A percentile compares a stretch with the other conserved stretches of the same genome.
Evolutionary conservation across 2,797 vertebrate species (phyloP).

Genomic region (Momotus momota): DNA sequence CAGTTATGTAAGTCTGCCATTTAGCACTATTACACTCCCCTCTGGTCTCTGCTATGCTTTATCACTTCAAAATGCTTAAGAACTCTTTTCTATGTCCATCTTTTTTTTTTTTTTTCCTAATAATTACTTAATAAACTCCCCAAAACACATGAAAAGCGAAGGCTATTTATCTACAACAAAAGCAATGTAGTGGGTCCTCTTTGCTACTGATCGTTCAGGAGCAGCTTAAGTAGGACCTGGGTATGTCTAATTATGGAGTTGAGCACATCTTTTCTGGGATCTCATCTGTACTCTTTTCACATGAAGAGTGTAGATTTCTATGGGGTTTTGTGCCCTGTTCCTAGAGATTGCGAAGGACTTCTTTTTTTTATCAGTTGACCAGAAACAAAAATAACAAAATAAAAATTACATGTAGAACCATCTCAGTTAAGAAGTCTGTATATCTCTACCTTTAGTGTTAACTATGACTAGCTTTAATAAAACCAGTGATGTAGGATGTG

Average conservation of each 20-base stretch:
- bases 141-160: not conserved
- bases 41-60: not conserved
- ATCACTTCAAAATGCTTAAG: not conserved
- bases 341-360: not conserved
- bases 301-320: not conserved
- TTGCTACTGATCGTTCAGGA: not conserved
- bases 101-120: accelerated
- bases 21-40: not conserved
- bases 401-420: not conserved
- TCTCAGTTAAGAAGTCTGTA: not conserved
- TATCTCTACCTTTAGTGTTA: not conserved
- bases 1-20: constrained; percentile 69
- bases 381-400: not conserved
- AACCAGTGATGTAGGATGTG: not conserved
- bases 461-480: not conserved
- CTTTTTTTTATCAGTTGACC: not conserved
- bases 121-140: not conserved
- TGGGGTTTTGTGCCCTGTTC: not conserved
- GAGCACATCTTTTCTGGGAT: not conserved
- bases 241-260: not conserved
- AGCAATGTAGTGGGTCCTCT: not conserved
- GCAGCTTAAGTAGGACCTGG: not conserved
- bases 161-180: not conserved
- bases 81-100: not conserved
- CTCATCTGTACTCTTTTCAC: not conserved